A percentile compares a stretch with the other conserved stretches of the same genome.
These are phyloP conservation scores for Pentamera pediparva DNA, from an alignment of 53 echinoderm and acorn worm species.

Conservation along the genomic window DNA sequence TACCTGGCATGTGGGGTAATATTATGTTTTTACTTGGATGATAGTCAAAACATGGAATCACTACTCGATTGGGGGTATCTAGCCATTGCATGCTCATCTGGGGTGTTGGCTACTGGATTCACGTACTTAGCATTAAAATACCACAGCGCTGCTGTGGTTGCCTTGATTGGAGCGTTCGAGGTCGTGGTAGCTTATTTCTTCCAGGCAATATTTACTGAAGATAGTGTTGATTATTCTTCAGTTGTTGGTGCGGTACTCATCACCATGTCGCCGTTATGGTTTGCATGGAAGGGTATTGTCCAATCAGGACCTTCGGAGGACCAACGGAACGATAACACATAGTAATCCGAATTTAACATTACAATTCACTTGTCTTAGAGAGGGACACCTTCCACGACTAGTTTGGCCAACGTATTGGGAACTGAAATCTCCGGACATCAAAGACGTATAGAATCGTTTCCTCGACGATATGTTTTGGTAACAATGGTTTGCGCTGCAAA, in stretches of 20 bases:
- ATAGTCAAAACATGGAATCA: background rate
- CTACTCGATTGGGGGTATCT: background rate
- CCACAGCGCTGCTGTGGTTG: background rate
- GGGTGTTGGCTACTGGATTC: background rate
- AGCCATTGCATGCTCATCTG: background rate
- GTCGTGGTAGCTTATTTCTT: constrained; percentile 1
- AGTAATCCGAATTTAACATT: too few relatives aligned
- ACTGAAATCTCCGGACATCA: too few relatives aligned
- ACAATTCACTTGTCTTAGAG: too few relatives aligned
- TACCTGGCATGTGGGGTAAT: background rate
- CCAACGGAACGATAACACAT: too few relatives aligned
- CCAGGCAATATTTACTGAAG: background rate
- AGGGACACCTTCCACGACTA: too few relatives aligned
- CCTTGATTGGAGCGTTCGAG: background rate
- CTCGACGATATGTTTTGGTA: too few relatives aligned
- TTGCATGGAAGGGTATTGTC: too few relatives aligned
- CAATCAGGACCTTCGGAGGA: too few relatives aligned
- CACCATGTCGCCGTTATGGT: background rate
- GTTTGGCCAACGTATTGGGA: too few relatives aligned
- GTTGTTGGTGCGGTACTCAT: constrained; percentile 5
- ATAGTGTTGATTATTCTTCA: background rate
- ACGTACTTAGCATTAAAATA: background rate
- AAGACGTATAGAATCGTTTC: too few relatives aligned
- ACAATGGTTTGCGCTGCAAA: too few relatives aligned
- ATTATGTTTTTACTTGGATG: background rate